Evolutionary conservation across 2,888 invertebrate species (phyloP), one percentile per base, ranked within the genome.

Genomic region (Coremacera marginata): DNA sequence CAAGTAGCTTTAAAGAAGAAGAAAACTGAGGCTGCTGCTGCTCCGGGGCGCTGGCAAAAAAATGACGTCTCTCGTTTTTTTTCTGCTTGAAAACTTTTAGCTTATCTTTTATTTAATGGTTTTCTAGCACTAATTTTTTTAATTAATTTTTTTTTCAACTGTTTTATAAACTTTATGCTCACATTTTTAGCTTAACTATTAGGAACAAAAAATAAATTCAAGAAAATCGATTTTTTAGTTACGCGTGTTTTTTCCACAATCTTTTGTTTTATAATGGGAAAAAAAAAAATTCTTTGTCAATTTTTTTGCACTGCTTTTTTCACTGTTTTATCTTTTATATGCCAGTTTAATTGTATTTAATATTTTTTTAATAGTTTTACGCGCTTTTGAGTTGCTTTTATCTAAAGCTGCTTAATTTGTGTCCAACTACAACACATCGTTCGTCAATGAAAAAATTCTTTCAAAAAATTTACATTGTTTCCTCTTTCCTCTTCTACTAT

Each of bases 271-370:
- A 37, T 73, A 73, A 60, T 67, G 31, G 3, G 14, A 25, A 25
- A 19, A 25, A 25, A 49, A 31, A 63, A 19, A 73, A 44, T 31
- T 49, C 60, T 51, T 37, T 77, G 65, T 72, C 51, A 70, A 49
- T 70, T 70, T 76, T 71, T 71, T 70, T 76, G 60, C 71, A 76
- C 65, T 72, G 71, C 57, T 34, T 72, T n/a, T 72, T 62, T 60
- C 51, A 72, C 68, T 44, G 31, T 55, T 71, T 72, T 63, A 22
- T 37, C 71, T 72, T 77, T 71, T 67, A 65, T 67, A 67, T 44
- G 16, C 19, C 14, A n/a, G 19, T 70, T 14, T 25, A 37, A 70
- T 73, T 25, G 55, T 55, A 44, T 67, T 44, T 31, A 68, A 25
- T 68, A 62, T 27, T 27, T 49, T 72, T 70, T 60, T 60, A 16